Conservation (phyloP, 2,888 invertebrate species). For the Globia sparganii region DNA sequence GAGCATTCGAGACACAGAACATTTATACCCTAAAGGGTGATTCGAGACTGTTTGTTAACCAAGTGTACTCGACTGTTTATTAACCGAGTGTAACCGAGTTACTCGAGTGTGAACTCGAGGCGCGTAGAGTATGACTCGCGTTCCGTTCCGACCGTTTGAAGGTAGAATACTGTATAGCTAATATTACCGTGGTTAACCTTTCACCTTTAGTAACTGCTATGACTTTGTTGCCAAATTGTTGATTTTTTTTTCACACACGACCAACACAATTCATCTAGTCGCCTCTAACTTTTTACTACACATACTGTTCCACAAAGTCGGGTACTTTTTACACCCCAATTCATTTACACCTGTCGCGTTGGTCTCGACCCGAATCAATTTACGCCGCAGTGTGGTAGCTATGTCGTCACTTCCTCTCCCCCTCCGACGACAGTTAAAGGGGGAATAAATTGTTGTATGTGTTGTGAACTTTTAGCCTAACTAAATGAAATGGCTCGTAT, state of each 20-base stretch:
- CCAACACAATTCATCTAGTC: constrained; percentile 27
- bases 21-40: too few species aligned
- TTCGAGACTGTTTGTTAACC: too few species aligned
- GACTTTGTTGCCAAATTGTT: too few species aligned
- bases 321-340: constrained; percentile 70
- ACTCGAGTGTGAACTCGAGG: too few species aligned
- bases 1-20: too few species aligned
- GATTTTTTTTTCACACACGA: not conserved
- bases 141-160: too few species aligned
- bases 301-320: constrained; percentile 37
- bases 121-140: too few species aligned
- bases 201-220: too few species aligned
- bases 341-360: constrained; percentile 75
- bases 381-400: constrained; percentile 45
- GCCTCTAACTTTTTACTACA: constrained; percentile 36
- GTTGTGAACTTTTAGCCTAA: constrained; percentile 6
- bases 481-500: constrained; percentile 15
- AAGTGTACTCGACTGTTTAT: too few species aligned
- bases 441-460: constrained; percentile 38
- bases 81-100: too few species aligned
- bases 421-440: constrained; percentile 42
- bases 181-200: too few species aligned
- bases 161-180: too few species aligned
- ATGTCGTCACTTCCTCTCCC: constrained; percentile 23
- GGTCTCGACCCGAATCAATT: constrained; percentile 76